Conservation (phyloP, 2,797 vertebrate species). For the Megaceryle alcyon region DNA sequence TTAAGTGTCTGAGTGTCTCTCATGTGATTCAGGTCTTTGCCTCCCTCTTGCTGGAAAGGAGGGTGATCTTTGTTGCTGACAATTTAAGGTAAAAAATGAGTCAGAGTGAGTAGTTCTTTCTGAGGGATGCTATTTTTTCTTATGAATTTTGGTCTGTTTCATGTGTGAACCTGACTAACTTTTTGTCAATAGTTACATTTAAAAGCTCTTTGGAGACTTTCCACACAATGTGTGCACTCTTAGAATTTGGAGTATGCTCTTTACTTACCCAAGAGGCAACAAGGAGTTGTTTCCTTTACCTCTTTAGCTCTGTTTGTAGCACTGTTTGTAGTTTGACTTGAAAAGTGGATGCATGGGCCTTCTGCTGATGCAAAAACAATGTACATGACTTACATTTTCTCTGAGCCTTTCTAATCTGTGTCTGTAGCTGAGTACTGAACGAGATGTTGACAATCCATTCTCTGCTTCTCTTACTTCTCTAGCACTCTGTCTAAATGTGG, state of each 20-base stretch:
- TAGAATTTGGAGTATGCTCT: neutral
- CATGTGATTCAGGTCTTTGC: conserved; percentile 90
- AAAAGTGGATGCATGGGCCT: neutral
- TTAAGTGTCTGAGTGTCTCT: conserved; percentile 88
- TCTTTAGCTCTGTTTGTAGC: neutral
- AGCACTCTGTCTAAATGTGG: conserved; percentile 92
- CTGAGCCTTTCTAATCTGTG: neutral
- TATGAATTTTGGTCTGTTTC: neutral
- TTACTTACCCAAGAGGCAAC: neutral
- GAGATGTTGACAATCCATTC: neutral
- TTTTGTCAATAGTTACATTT: neutral
- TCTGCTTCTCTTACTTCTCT: conserved; percentile 49
- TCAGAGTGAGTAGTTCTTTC: neutral
- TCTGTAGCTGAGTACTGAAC: neutral
- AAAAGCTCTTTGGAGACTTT: neutral
- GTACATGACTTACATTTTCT: neutral
- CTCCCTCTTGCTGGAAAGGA: conserved; percentile 93
- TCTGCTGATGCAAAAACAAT: neutral
- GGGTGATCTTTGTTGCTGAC: conserved; percentile 95
- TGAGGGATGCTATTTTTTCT: neutral
- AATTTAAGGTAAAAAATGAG: conserved; percentile 88
- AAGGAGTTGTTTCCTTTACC: neutral
- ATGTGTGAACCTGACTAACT: neutral
- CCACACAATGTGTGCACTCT: neutral
- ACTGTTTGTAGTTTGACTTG: neutral